Evolutionary conservation across 2,888 invertebrate species (phyloP), one percentile per base, ranked within the genome.

Genomic region (Euplexia lucipara): DNA sequence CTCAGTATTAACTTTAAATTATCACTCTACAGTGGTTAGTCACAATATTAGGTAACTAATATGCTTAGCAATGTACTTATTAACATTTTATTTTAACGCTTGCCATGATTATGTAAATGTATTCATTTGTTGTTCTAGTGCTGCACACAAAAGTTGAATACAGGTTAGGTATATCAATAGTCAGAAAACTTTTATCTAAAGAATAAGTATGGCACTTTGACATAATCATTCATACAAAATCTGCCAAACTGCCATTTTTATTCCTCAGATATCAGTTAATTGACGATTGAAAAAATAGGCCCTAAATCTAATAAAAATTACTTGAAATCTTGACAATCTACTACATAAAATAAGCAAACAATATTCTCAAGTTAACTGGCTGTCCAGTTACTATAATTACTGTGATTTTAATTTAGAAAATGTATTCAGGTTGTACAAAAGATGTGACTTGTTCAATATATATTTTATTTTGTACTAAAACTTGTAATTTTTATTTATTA

Each of bases 1-100:
- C 59, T 66, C 83, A 83, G 85, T 84, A 83, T 86, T 82, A 73
- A 49, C 12, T 32, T 51, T 20, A 53, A 69, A 57, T 66, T 58
- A 62, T 78, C 45, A 69, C 59, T 54, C 22, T 35, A 52, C 44
- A 51, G 63, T 64, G 45, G 37, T 58, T 62, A 54, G 80, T 82
- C 80, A 82, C 63, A 76, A 82, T 22, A 48, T 54, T 59, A 20
- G 72, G 62, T 67, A 66, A 53, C 32, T 26, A 60, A 39, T 59
- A 39, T 62, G 62, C 62, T 75, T 64, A 66, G 44, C 63, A 42
- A 39, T 56, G 39, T 73, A 60, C 35, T 42, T 64, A 64, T 45
- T 41, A 44, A 49, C 32, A 65, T 54, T 0, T 69, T 52, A 63
- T 56, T 57, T 57, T 67, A 64, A 63, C 61, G 75, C 78, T 81